phyloP scores from a whole-genome alignment of 2,113 vertebrate genomes.

The Pseudolaguvia tuberculata region DNA sequence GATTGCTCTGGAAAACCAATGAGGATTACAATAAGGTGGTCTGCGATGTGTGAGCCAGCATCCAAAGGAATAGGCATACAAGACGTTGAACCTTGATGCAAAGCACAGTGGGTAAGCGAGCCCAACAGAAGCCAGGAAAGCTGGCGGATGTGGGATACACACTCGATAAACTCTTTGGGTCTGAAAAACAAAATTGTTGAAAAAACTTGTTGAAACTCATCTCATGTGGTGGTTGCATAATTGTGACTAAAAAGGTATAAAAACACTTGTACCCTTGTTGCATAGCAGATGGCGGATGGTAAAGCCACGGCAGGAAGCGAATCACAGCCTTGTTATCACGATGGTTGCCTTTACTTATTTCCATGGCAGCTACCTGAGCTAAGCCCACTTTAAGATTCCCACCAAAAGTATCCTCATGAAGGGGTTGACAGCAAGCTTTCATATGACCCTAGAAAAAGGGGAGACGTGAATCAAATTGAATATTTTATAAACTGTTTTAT shows the following conservation, averaged over 20 bases:
- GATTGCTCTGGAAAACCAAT: constrained; percentile 98
- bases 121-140: constrained; percentile 96
- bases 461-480: background rate
- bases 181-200: constrained; percentile 59
- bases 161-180: constrained; percentile 98
- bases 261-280: constrained; percentile 85
- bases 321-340: constrained; percentile 95
- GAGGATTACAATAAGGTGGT: constrained; percentile 96
- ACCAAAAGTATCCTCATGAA: constrained; percentile 97
- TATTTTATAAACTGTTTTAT: background rate
- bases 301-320: constrained; percentile 94
- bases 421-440: constrained; percentile 96
- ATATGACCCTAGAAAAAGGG: constrained; percentile 94
- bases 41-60: constrained; percentile 94
- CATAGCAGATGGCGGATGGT: constrained; percentile 95
- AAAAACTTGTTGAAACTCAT: too few species aligned
- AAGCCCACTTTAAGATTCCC: constrained; percentile 97
- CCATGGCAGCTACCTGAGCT: constrained; percentile 94
- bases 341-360: constrained; percentile 95
- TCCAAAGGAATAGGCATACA: constrained; percentile 97
- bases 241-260: background rate
- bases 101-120: constrained; percentile 90
- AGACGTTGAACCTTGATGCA: constrained; percentile 88
- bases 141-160: constrained; percentile 94
- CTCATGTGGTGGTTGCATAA: background rate